phyloP scores from a whole-genome alignment of 92 coral and sea anemone species.

The Diadumene lineata region DNA sequence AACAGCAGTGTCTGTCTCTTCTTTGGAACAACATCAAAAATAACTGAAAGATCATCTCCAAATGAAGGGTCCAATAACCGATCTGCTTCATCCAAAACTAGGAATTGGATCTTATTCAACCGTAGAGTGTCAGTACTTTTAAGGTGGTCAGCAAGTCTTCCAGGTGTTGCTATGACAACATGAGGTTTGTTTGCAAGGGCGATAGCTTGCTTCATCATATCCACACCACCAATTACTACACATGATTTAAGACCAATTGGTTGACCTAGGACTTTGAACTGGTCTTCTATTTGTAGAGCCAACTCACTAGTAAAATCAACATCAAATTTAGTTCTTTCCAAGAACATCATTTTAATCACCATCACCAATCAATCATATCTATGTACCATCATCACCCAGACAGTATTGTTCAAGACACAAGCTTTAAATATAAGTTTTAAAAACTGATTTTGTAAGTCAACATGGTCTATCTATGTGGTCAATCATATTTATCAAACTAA shows the following conservation, averaged over 20 bases:
- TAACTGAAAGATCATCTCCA: slow-evolving; percentile 83
- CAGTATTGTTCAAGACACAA: too few relatives aligned
- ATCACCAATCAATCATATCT: too few relatives aligned
- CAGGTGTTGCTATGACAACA: slow-evolving; percentile 99
- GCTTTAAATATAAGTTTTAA: too few relatives aligned
- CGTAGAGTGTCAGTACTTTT: slow-evolving; percentile 89
- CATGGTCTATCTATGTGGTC: too few relatives aligned
- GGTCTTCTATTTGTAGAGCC: slow-evolving; percentile 93
- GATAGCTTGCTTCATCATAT: slow-evolving; percentile 97
- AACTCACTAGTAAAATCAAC: slow-evolving; percentile 62
- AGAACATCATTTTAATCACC: too few relatives aligned
- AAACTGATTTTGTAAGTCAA: too few relatives aligned
- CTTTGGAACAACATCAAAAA: slow-evolving; percentile 79
- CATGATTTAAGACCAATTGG: slow-evolving; percentile 86
- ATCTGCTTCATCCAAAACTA: slow-evolving; percentile 95
- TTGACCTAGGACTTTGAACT: slow-evolving; percentile 89
- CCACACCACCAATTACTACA: slow-evolving; percentile 89
- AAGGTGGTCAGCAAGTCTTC: slow-evolving; percentile 96
- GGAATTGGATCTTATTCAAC: slow-evolving; percentile 71
- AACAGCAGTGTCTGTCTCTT: slow-evolving; percentile 92
- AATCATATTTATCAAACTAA: too few relatives aligned
- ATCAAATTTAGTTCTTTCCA: too few relatives aligned
- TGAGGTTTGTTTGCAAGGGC: slow-evolving; percentile 84
- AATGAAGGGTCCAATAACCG: slow-evolving; percentile 90
- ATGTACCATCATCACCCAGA: too few relatives aligned